Evolutionary conservation across 1,140 invertebrate genomes (phyloP).

Genomic region (Camponotus vicinus): DNA sequence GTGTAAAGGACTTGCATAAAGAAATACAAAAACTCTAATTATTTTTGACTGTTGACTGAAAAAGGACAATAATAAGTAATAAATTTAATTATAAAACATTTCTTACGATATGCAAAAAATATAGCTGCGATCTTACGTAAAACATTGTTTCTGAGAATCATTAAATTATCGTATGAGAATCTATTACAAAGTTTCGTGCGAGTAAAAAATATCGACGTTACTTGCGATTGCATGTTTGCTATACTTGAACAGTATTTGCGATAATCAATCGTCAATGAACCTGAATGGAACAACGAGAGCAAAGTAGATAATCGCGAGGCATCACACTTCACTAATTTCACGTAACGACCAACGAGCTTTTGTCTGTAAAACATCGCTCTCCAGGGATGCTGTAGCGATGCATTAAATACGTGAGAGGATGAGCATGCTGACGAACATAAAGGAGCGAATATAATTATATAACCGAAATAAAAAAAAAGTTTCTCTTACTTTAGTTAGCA

Average conservation of each 20-base stretch:
- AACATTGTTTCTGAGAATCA: not conserved
- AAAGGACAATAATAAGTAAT: not conserved
- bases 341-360: slow-evolving; percentile 60
- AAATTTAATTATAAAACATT: not conserved
- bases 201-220: not conserved
- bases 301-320: slow-evolving; percentile 64
- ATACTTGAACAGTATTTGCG: not conserved
- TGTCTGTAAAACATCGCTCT: slow-evolving; percentile 44
- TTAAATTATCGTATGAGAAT: not conserved
- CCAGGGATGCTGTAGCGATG: slow-evolving; percentile 45
- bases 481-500: not conserved
- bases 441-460: slow-evolving; percentile 48
- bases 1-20: slow-evolving; percentile 28
- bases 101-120: no score
- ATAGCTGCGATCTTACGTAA: no score
- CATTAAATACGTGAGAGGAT: slow-evolving; percentile 60
- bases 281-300: slow-evolving; percentile 38
- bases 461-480: slow-evolving; percentile 25
- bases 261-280: slow-evolving; percentile 52
- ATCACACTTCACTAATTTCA: slow-evolving; percentile 69
- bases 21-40: slow-evolving; percentile 22
- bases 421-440: slow-evolving; percentile 55
- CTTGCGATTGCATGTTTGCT: not conserved
- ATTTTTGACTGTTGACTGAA: slow-evolving; percentile 24
- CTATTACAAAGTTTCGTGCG: not conserved